A percentile compares a stretch with the other conserved stretches of the same genome.
phyloP scores from a whole-genome alignment of 2,113 vertebrate species.

The Hipposideros armiger region DNA sequence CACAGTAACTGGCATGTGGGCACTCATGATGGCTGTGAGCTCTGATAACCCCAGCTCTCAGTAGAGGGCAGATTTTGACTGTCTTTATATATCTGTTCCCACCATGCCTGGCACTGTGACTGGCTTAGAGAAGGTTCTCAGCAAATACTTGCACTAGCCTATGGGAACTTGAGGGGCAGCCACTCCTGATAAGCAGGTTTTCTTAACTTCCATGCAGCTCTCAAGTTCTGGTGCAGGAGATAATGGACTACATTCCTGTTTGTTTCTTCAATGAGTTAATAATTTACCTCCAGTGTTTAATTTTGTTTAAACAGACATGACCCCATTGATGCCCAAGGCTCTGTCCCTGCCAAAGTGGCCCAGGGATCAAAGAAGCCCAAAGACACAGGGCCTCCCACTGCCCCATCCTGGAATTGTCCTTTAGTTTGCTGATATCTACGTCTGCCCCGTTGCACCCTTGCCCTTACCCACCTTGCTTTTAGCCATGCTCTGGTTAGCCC shows the following conservation, averaged over 20 bases:
- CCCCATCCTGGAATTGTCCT: slow-evolving; percentile 59
- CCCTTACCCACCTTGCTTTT: not conserved
- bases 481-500: not conserved
- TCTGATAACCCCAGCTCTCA: not conserved
- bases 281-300: slow-evolving; percentile 68
- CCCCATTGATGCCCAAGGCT: slow-evolving; percentile 67
- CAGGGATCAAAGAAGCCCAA: slow-evolving; percentile 78
- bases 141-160: not conserved
- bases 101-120: not conserved
- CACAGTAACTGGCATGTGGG: not conserved
- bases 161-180: not conserved
- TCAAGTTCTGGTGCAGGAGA: not conserved
- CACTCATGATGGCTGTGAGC: rapidly evolving
- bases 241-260: not conserved
- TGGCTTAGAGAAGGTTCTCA: not conserved
- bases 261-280: slow-evolving; percentile 75
- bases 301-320: slow-evolving; percentile 80
- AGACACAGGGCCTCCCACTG: slow-evolving; percentile 66
- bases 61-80: not conserved
- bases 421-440: slow-evolving; percentile 51
- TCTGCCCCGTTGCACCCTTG: not conserved
- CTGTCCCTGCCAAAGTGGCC: slow-evolving; percentile 66
- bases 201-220: not conserved
- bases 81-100: not conserved
- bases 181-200: not conserved